Base-by-base conservation (phyloP, 2,797 vertebrate genomes). In the Phoeniculus purpureus region DNA sequence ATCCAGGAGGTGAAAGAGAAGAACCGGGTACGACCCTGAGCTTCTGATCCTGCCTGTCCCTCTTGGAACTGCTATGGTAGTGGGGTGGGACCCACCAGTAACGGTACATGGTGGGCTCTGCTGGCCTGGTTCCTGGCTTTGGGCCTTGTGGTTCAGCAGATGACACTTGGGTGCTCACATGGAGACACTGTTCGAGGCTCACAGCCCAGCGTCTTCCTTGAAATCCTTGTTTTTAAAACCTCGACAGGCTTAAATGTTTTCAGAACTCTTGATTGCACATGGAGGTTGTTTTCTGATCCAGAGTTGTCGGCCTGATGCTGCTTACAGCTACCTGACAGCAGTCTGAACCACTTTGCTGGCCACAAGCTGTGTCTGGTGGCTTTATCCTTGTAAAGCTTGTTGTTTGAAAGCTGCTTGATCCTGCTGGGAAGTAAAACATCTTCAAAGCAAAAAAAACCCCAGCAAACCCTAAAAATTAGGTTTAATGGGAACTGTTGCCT, bases 1-100 rank as follows among this genome's bases (percentile, higher is more conserved):
- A 97, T 99, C 61, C 98, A 98, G 93, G 94, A 98, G 78, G 98
- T 98, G 65, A 98, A 99, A 93, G 98, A 99, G 91, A 99, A 98
- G 96, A 99, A 98, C 93, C 97, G 98, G 98, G 99, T 99, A 92
- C 40, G 87, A 74, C 34, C 19, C 13, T 1, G 1, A 27, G 26
- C 55, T 37, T 37, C 26, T 37, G 6, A 2, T n/a, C 6, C 18
- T n/a, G 48, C 23, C 43, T 43, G 4, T 25, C 37, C 37, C 26
- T 11, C 25, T 43, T 43, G 43, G 43, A 43, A 16, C 43, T 21
- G 18, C 48, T 22, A 20, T 11, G 52, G 31, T 6, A 45, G 27
- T 32, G 1, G 5, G 31, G 60, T 22, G 4, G 20, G 21, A 27
- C 20, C 20, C 12, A 45, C 10, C 1, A 1, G 18, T 40, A 1